Evolutionary conservation across 2,797 vertebrate species (phyloP).

Genomic region (Brachyalestes nurse): DNA sequence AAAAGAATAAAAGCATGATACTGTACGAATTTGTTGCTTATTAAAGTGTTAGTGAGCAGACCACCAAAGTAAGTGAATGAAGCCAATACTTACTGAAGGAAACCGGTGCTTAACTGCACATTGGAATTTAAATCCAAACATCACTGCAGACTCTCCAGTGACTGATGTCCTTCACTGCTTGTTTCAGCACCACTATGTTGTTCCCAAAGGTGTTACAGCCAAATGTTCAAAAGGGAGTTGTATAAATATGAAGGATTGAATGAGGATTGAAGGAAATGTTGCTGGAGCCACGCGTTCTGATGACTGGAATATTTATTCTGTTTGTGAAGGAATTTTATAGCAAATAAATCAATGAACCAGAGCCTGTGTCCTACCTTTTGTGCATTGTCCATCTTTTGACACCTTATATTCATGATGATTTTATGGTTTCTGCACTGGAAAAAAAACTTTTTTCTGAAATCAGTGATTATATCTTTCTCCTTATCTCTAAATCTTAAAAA

Average conservation of each 20-base stretch:
- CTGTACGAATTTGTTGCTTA: background rate
- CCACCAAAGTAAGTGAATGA: background rate
- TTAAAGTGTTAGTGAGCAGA: background rate
- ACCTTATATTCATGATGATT: background rate
- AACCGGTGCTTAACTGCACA: background rate
- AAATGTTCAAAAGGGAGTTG: background rate
- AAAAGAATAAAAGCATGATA: background rate
- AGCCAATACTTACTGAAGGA: background rate
- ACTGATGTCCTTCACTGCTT: background rate
- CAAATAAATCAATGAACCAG: background rate
- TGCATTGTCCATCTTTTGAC: background rate
- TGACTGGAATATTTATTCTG: conserved; percentile 49
- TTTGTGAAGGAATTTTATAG: background rate
- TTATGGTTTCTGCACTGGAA: too few species aligned
- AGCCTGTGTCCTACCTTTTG: background rate
- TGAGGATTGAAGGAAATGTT: background rate
- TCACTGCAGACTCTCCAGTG: background rate
- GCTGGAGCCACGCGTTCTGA: background rate
- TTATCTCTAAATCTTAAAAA: too few species aligned
- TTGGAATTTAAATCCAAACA: background rate
- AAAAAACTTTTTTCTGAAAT: too few species aligned
- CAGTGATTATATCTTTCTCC: too few species aligned
- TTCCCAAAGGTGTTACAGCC: background rate
- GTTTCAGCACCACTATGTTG: background rate
- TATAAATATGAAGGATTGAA: conserved; percentile 6